phyloP scores from a whole-genome alignment of 2,113 vertebrate genomes.

The Microcebus tavaratra region DNA sequence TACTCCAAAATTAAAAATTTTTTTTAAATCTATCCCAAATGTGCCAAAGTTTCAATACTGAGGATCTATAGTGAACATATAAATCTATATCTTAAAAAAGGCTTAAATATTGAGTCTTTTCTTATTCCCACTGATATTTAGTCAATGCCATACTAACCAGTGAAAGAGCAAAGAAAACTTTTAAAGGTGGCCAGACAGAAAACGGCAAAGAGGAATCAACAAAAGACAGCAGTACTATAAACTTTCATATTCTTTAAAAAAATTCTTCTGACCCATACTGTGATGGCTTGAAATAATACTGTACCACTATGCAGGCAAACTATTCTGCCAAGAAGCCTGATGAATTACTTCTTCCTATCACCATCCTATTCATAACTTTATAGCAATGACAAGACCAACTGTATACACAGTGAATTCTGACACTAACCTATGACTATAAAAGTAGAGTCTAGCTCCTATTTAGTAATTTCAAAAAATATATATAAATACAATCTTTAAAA shows the following conservation, averaged over 20 bases:
- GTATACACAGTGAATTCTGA: not conserved
- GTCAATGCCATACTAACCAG: not conserved
- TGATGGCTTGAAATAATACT: not conserved
- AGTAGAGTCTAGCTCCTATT: not conserved
- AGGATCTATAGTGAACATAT: not conserved
- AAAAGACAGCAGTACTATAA: not conserved
- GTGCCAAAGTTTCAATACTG: constrained; percentile 1
- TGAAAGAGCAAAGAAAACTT: constrained; percentile 22
- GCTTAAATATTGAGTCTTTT: not conserved
- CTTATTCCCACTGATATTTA: not conserved
- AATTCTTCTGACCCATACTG: not conserved
- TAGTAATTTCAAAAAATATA: not conserved
- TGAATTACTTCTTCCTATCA: not conserved
- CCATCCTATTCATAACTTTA: not conserved
- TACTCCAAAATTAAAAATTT: not conserved
- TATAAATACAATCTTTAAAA: not conserved
- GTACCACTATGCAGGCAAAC: not conserved
- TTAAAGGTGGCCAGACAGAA: not conserved
- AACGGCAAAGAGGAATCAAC: constrained; percentile 6
- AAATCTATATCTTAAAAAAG: constrained; percentile 8
- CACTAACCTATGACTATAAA: not conserved
- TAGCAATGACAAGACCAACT: not conserved
- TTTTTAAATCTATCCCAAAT: not conserved
- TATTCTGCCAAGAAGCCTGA: not conserved
- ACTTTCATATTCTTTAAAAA: not conserved